Base-by-base conservation (phyloP, 2,797 vertebrate genomes). In the Chrysocyon brachyurus region DNA sequence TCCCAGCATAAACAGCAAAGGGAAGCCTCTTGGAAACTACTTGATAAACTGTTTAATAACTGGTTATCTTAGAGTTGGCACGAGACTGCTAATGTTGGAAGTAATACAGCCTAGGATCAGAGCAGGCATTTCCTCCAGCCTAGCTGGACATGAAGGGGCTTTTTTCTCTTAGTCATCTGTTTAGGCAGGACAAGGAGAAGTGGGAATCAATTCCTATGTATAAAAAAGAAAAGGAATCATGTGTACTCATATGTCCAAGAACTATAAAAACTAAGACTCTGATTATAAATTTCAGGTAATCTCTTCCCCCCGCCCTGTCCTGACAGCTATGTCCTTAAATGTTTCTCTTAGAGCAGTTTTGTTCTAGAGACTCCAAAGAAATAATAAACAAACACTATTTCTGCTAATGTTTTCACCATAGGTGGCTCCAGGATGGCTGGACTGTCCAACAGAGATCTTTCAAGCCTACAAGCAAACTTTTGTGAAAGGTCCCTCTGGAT, bases 1-100 rank as follows among this genome's bases (percentile, higher is more conserved):
- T 97, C 81, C 26, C 90, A 97, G 96, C 85, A 96, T 15, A 94
- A 93, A 1, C 61, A 98, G 68, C 90, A 96, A 94, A 40, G 40
- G 40, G 26, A 73, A 91, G 89, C 92, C 84, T 46, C 97, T 96
- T 8, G 33, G 96, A 96, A 95, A 95, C 63, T 82, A 92, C 72
- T 72, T 61, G 24, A 95, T 54, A 89, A 97, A 91, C 75, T 78
- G 22, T 95, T 81, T 91, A 97, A 52, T 96, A 97, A 95, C 68
- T 54, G 79, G 81, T 91, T 97, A 77, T 63, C 72, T 84, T 94
- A 94, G 85, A 95, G 64, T 7, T 24, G 64, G 5, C 14, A 88
- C 64, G 73, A 91, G 91, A 9, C 46, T 33, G 17, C 40, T 78
- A 75, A 26, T 78, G 54, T 92, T 97, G 91, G 64, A 97, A 70